Conservation (phyloP, 2,888 invertebrate species). For the Chaetoderma sp. region DNA sequence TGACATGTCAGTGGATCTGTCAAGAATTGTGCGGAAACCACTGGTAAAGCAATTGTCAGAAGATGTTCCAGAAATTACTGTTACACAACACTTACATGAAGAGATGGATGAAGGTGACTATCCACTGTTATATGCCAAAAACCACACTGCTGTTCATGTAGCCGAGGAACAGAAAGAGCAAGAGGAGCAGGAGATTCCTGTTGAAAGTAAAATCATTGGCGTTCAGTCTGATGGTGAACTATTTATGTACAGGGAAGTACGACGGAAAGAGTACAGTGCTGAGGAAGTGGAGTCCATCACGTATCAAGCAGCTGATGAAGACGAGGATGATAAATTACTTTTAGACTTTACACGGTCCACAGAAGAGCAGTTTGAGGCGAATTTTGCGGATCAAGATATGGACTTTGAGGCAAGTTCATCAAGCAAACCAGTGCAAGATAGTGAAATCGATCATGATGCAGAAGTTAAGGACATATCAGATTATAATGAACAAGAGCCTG, state of each 20-base stretch:
- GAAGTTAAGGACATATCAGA: too few species aligned
- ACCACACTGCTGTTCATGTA: slow-evolving; percentile 37
- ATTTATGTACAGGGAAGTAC: slow-evolving; percentile 66
- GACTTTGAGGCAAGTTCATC: too few species aligned
- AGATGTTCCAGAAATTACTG: slow-evolving; percentile 75
- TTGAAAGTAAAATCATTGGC: slow-evolving; percentile 24
- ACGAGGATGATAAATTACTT: too few species aligned
- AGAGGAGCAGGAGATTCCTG: slow-evolving; percentile 62
- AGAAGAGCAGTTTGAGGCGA: too few species aligned
- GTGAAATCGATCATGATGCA: too few species aligned
- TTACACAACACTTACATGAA: slow-evolving; percentile 74
- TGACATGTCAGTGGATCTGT: neutral
- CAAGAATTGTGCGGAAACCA: slow-evolving; percentile 1
- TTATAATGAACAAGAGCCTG: too few species aligned
- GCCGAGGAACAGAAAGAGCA: slow-evolving; percentile 69
- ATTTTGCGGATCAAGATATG: too few species aligned
- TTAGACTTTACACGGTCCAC: too few species aligned
- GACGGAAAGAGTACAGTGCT: neutral
- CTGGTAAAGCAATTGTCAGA: slow-evolving; percentile 44
- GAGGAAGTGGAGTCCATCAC: slow-evolving; percentile 1
- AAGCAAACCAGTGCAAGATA: too few species aligned
- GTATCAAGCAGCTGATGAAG: slow-evolving; percentile 2
- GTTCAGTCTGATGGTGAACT: slow-evolving; percentile 45
- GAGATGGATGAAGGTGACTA: slow-evolving; percentile 52
- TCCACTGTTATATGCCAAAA: slow-evolving; percentile 27